Evolutionary conservation across 1,140 invertebrate genomes (phyloP), one percentile per base, ranked within the genome.

Genomic region (Hyles euphorbiae): DNA sequence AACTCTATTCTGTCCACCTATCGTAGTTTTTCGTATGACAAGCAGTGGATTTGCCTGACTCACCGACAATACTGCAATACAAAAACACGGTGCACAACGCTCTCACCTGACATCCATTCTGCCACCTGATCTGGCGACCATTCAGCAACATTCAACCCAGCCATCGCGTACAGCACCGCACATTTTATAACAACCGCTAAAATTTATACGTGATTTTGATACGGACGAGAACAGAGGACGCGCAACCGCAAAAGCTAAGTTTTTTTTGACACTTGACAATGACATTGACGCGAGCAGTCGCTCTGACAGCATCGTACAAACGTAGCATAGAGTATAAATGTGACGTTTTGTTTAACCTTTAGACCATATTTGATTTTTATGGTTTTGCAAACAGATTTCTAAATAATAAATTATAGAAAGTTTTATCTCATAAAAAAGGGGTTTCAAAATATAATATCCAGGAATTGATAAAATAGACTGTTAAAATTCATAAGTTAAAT

Each of bases 121-220:
- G 94, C 96, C 58, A 98, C 96, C 92, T 98, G 95, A 74, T 97
- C 95, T n/a, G 95, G 93, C 66, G 94, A 94, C 97, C 97, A 98
- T 90, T 97, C 96, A 61, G 93, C 94, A 67, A 98, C 94, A 90
- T 97, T 97, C 72, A 97, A 93, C 88, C 95, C 96, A 82, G 94
- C 94, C 95, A 95, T 96, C 72, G 76, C 45, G 54, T 57, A 32
- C 33, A 47, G 32, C 53, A 34, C 40, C 51, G 61, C 34, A 50
- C 74, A 71, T 74, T 66, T 68, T 75, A 65, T 54, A 56, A 40
- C 12, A 45, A 44, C 47, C 47, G 12, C 43, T 44, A 5, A 46
- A 65, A 56, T 68, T 67, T 70, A 55, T 68, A 61, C 10, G n/a
- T 56, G 47, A 56, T 56, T 48, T 34, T 56, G 45, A 47, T 48